Conservation (phyloP, 2,113 vertebrate genomes). For the Martes martes region DNA sequence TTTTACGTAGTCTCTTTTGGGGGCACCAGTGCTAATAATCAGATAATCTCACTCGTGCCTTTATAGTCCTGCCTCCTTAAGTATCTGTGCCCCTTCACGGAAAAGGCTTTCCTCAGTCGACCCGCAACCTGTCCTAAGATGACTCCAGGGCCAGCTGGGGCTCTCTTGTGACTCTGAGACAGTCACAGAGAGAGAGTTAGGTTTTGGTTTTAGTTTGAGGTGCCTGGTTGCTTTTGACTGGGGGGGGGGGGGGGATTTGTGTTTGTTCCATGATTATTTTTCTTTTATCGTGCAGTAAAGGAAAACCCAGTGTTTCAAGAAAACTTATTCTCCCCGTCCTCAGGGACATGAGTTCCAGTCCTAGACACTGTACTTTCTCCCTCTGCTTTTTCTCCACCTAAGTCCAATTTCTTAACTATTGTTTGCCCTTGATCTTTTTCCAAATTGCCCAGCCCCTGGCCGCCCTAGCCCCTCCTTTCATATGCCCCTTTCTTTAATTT, state of each 20-base stretch:
- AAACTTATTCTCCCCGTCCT: neutral
- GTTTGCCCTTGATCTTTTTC: neutral
- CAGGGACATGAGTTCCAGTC: neutral
- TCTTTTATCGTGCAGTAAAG: neutral
- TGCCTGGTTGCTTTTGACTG: neutral
- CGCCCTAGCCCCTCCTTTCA: neutral
- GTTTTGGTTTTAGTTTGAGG: neutral
- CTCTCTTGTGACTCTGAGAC: neutral
- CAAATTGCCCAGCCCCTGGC: neutral
- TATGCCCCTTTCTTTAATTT: constrained; percentile 52
- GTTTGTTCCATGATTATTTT: neutral
- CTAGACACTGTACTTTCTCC: neutral
- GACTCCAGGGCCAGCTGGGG: neutral
- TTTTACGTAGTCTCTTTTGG: neutral
- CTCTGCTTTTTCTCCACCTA: neutral
- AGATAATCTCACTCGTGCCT: neutral
- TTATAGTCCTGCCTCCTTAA: neutral
- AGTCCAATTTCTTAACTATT: neutral
- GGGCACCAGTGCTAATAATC: neutral
- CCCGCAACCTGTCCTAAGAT: neutral
- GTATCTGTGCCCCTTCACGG: neutral
- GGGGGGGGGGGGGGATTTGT: neutral
- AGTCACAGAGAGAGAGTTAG: neutral
- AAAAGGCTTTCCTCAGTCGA: neutral
- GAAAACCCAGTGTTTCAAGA: neutral